Percentiles rank a stretch among this genome's conserved stretches.
phyloP scores from a whole-genome alignment of 2,797 vertebrate species.

The Buceros bicornis region DNA sequence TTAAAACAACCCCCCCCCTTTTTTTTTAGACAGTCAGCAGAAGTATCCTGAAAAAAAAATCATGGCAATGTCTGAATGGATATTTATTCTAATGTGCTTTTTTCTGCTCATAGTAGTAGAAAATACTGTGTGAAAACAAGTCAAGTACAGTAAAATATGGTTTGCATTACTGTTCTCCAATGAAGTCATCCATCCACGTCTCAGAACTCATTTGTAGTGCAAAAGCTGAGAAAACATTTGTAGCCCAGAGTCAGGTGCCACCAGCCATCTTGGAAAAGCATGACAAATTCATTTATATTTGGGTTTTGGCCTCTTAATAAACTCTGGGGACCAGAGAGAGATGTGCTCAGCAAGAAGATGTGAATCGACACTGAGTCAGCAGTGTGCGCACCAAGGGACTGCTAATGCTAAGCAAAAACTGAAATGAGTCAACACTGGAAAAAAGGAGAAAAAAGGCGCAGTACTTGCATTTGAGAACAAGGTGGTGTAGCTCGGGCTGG shows the following conservation, averaged over 20 bases:
- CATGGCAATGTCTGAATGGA: constrained; percentile 29
- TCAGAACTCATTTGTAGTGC: constrained; percentile 65
- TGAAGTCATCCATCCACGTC: constrained; percentile 67
- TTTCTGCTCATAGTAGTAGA: constrained; percentile 33
- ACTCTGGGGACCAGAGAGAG: constrained; percentile 10
- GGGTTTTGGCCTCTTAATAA: constrained; percentile 47
- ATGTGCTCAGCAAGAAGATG: constrained; percentile 53
- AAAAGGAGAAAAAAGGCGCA: not conserved
- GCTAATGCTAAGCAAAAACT: constrained; percentile 40
- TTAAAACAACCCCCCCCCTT: constrained; percentile 22
- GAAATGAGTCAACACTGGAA: not conserved
- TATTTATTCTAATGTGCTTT: constrained; percentile 64
- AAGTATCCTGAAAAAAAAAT: not conserved
- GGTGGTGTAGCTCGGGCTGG: not conserved
- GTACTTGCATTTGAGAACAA: not conserved
- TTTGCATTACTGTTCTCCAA: constrained; percentile 63
- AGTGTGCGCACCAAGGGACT: not conserved
- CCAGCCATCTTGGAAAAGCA: constrained; percentile 53
- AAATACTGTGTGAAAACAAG: constrained; percentile 54
- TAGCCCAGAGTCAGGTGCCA: constrained; percentile 59
- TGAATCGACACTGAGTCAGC: constrained; percentile 64
- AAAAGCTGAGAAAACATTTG: constrained; percentile 56
- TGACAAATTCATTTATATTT: constrained; percentile 60
- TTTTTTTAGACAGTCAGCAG: constrained; percentile 10
- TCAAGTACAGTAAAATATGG: constrained; percentile 78